Conservation (phyloP, 2,797 vertebrate genomes). For the Myotis myotis region DNA sequence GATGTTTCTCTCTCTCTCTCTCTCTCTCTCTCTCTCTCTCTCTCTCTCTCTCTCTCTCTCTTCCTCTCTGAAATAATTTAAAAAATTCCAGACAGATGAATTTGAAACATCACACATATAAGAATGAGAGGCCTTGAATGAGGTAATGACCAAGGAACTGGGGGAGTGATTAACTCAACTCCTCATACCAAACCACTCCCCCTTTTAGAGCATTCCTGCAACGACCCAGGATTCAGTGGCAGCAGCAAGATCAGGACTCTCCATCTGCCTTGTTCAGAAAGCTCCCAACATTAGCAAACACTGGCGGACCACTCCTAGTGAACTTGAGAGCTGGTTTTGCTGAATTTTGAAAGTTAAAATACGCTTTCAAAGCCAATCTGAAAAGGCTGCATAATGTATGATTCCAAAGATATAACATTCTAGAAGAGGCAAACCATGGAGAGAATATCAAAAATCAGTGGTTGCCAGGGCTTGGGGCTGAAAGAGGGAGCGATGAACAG, state of each 20-base stretch:
- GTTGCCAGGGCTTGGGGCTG: background rate
- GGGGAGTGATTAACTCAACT: background rate
- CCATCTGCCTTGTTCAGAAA: background rate
- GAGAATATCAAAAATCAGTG: background rate
- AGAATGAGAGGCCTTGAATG: background rate
- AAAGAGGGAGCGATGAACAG: background rate
- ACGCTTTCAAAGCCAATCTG: background rate
- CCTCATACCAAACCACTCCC: background rate
- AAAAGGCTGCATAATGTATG: background rate
- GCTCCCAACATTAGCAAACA: background rate
- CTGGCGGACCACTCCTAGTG: background rate
- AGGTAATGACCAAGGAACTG: background rate
- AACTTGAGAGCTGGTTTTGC: slow-evolving; percentile 26
- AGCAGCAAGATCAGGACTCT: background rate
- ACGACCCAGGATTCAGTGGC: background rate
- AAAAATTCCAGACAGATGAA: background rate
- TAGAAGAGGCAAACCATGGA: background rate
- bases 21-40: too few species aligned
- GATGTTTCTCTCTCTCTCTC: too few species aligned
- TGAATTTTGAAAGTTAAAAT: slow-evolving; percentile 33
- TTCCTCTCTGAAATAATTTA: too few species aligned
- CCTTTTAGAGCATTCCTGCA: background rate
- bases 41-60: too few species aligned
- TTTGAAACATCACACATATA: background rate
- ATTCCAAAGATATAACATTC: background rate